Conservation (phyloP, 2,888 invertebrate species). For the Stictocephala bisonia region DNA sequence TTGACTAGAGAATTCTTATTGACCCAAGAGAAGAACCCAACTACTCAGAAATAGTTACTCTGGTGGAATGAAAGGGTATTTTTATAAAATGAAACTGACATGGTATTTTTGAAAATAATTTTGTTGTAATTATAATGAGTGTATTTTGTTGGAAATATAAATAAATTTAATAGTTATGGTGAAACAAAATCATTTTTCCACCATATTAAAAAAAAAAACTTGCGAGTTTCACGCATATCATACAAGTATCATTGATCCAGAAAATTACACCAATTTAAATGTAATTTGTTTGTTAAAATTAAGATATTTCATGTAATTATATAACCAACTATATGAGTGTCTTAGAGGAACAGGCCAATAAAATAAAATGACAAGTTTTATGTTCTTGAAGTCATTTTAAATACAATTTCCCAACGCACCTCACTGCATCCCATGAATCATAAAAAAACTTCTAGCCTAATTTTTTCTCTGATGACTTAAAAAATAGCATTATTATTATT, state of each 20-base stretch:
- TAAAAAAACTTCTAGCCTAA: slow-evolving; percentile 3
- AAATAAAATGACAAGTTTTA: too few relatives aligned
- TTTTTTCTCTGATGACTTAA: slow-evolving; percentile 9
- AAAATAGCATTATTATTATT: slow-evolving; percentile 29
- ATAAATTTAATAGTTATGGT: background rate
- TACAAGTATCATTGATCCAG: background rate
- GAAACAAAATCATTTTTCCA: background rate
- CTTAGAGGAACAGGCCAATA: too few relatives aligned
- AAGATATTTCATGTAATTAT: background rate
- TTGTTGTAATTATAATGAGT: background rate
- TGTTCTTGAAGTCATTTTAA: slow-evolving; percentile 14
- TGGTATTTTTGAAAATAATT: background rate
- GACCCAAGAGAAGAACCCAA: too few relatives aligned
- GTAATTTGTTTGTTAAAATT: too few relatives aligned
- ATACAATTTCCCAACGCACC: slow-evolving; percentile 8
- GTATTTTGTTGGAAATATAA: background rate
- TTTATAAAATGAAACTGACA: background rate
- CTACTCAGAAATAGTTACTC: too few relatives aligned
- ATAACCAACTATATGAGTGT: too few relatives aligned
- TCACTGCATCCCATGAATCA: background rate
- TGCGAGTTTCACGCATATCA: too few relatives aligned
- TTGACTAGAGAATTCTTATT: too few relatives aligned
- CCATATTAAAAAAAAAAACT: background rate
- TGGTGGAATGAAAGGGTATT: too few relatives aligned
- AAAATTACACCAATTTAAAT: background rate